These are phyloP conservation scores for Flexamia atlantica DNA, from an alignment of 2,888 invertebrate species.

Conservation along the genomic window DNA sequence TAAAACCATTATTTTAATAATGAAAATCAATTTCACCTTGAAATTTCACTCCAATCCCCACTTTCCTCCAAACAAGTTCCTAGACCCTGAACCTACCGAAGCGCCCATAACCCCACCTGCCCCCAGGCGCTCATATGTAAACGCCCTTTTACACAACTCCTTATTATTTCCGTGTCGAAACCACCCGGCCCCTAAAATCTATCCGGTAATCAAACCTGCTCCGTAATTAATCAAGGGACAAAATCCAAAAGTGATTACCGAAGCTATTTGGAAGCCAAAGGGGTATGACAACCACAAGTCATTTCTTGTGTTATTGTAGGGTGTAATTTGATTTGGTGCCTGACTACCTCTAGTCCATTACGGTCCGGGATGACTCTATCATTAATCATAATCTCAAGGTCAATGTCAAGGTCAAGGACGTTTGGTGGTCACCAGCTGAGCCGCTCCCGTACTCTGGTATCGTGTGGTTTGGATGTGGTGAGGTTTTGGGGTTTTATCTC, in stretches of 20 bases:
- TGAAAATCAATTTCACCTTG: too few species aligned
- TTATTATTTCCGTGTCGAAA: slow-evolving; percentile 44
- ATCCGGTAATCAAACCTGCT: slow-evolving; percentile 27
- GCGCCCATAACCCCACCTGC: too few species aligned
- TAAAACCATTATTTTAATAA: too few species aligned
- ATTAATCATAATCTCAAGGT: background rate
- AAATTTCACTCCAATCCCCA: too few species aligned
- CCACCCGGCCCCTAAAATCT: background rate
- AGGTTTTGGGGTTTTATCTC: too few species aligned
- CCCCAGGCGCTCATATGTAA: slow-evolving; percentile 3
- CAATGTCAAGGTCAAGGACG: slow-evolving; percentile 8
- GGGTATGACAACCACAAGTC: slow-evolving; percentile 41
- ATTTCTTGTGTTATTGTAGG: slow-evolving; percentile 26
- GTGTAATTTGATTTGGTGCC: slow-evolving; percentile 38
- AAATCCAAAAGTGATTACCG: slow-evolving; percentile 30
- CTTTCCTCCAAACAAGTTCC: too few species aligned
- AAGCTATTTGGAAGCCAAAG: slow-evolving; percentile 26
- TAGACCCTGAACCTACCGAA: too few species aligned
- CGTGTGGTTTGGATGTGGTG: too few species aligned
- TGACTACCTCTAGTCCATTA: slow-evolving; percentile 37
- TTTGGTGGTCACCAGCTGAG: background rate
- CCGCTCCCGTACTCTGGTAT: background rate
- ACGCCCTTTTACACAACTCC: slow-evolving; percentile 3
- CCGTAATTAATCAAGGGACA: slow-evolving; percentile 41
- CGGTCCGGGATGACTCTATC: slow-evolving; percentile 3